Base-by-base conservation (phyloP, 2,113 vertebrate genomes). In the Neotragus moschatus region DNA sequence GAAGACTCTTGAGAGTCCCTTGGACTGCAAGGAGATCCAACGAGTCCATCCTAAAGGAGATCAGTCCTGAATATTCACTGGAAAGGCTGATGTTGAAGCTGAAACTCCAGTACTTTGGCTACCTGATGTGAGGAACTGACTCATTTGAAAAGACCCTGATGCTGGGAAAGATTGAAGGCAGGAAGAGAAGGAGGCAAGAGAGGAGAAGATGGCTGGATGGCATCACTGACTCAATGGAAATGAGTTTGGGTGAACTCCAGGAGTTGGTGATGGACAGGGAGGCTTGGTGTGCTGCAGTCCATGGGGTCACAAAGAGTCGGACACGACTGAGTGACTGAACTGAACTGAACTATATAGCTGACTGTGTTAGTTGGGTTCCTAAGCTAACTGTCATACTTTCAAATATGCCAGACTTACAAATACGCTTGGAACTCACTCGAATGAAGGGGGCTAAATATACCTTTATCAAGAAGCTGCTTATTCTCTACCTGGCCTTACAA, bases 361-460 rank as follows among this genome's bases (percentile, higher is more conserved):
- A 73, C 5, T 43, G 11, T 25, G 6, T 73, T 73, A 73, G 36
- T 13, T 73, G 66, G 19, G n/a, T 3, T 43, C 11, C 70, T 39
- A 43, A 43, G 11, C 70, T 39, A 73, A 39, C 36, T 73, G 36
- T 43, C 23, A 25, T 6, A 25, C 6, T 73, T 73, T 25, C 5
- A 0, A 73, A 73, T 7, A 6, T 39, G 12, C 11, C 10, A 43
- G 36, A 73, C 11, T 43, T 73, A 43, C 11, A 25, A 43, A 36
- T 36, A 73, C 0, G 5, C 21, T 73, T 73, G 5, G 36, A 73
- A 73, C 21, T 14, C 6, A 43, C 25, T 43, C 0, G 0, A 39
- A 73, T 25, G 21, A 25, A 73, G 2, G 11, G 19, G 36, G 11
- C 36, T 73, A 25, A 73, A 10, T 43, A 43, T 73, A 15, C 7